Evolutionary conservation across 2,113 vertebrate genomes (phyloP), one percentile per base, ranked within the genome.

Genomic region (Dipodomys stephensi): DNA sequence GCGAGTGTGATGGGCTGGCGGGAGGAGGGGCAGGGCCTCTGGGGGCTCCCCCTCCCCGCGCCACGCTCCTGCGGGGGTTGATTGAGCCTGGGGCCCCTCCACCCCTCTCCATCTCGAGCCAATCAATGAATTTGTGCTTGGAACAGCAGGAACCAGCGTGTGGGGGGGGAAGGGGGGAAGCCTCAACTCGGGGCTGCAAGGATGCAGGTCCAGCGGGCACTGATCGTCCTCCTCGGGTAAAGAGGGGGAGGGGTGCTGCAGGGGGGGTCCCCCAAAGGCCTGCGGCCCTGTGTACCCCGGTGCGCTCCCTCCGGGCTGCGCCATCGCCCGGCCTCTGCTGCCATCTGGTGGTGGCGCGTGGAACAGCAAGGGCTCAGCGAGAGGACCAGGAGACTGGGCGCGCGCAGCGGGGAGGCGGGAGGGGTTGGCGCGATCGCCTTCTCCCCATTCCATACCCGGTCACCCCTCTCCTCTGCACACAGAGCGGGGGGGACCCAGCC

Each of bases 321-420:
- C 15, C 30, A 98, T 97, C 96, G 78, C 96, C 93, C 96, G 94
- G 97, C 96, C 94, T 98, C 96, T 98, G 97, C 98, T 98, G 98
- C 98, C 98, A 98, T 97, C 98, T 98, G 97, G 97, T 97, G 98
- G 98, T 77, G 4, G 80, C 71, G 12, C 25, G 1, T 0, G 22
- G 71, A 57, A 57, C 53, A 57, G 15, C 92, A 85, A 77, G 11
- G 15, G 53, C 53, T 57, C 53, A 18, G 15, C 4, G 53, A 18
- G 53, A 57, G 53, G 53, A 13, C 53, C 2, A 57, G 12, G 12
- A 57, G 53, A 13, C 77, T 72, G 91, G 53, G 80, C 49, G 53
- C n/a, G 53, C 83, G 0, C 68, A 6, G 83, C 67, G 2, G 39
- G n/a, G 18, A 57, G 53, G 13, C n/a, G 1, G 44, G 44, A 12